phyloP scores from a whole-genome alignment of 2,797 vertebrate species.

The Alouatta caraya region DNA sequence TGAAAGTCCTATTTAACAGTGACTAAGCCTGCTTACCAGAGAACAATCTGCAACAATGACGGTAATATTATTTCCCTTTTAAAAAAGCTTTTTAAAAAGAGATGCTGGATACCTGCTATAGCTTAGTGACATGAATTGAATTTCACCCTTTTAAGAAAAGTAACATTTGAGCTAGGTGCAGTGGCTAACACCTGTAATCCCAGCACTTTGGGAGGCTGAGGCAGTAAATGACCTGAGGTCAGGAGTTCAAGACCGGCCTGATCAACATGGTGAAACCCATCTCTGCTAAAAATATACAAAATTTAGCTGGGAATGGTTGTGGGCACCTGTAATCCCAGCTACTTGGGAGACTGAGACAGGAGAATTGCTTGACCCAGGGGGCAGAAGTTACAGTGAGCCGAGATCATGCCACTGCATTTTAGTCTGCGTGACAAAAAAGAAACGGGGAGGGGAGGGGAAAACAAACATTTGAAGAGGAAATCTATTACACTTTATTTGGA shows the following conservation, averaged over 20 bases:
- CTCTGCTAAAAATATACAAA: not conserved
- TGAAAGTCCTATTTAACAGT: not conserved
- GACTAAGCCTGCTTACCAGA: not conserved
- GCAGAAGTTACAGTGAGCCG: not conserved
- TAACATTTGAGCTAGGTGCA: not conserved
- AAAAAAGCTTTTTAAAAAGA: not conserved
- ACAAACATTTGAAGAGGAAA: not conserved
- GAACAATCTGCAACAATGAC: accelerated
- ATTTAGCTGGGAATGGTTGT: not conserved
- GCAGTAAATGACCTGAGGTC: not conserved
- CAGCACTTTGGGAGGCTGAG: not conserved
- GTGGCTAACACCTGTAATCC: not conserved
- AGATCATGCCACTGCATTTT: not conserved
- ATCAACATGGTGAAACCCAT: not conserved
- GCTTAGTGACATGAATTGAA: not conserved
- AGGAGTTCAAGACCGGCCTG: not conserved
- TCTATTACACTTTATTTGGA: not conserved
- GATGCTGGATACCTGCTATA: not conserved
- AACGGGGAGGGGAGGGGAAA: not conserved
- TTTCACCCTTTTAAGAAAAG: not conserved
- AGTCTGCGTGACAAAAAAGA: not conserved
- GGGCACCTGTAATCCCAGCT: not conserved
- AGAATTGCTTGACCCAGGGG: not conserved
- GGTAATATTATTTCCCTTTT: too few species aligned
- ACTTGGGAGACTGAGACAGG: not conserved